Evolutionary conservation across 1,140 invertebrate genomes (phyloP).

Genomic region (Neodiprion lecontei): DNA sequence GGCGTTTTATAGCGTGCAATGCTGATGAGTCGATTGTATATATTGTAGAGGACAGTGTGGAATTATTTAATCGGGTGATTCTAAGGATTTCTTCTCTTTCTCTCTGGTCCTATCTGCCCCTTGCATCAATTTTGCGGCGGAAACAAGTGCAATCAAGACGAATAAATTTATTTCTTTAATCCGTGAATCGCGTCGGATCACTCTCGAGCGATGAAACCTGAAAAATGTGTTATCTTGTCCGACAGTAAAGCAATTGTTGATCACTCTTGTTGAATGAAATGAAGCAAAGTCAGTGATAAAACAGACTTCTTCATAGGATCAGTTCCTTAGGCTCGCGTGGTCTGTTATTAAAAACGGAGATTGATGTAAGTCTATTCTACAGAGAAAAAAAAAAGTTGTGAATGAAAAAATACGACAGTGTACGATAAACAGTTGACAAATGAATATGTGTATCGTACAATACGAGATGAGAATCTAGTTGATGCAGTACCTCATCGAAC

Average conservation of each 20-base stretch:
- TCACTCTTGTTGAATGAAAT: no score
- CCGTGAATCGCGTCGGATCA: no score
- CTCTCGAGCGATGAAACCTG: no score
- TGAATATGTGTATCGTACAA: no score
- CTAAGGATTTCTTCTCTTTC: neutral
- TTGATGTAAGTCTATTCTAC: neutral
- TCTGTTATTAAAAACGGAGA: neutral
- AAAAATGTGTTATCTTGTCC: no score
- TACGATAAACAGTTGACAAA: neutral
- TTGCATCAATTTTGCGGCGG: neutral
- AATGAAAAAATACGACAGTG: neutral
- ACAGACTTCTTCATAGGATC: neutral
- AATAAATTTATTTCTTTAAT: no score
- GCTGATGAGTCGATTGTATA: slow-evolving; percentile 16
- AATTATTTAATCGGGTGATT: neutral
- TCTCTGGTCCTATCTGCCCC: no score
- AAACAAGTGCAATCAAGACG: slow-evolving; percentile 3
- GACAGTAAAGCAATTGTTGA: no score
- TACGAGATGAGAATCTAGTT: neutral
- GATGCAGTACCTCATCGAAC: neutral
- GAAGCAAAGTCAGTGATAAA: neutral
- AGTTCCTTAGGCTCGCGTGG: neutral
- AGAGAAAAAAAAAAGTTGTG: neutral
- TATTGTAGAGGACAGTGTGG: neutral
- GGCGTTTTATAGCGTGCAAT: slow-evolving; percentile 3